phyloP scores from a whole-genome alignment of 2,113 vertebrate genomes.

The Rhadina sibilatrix region DNA sequence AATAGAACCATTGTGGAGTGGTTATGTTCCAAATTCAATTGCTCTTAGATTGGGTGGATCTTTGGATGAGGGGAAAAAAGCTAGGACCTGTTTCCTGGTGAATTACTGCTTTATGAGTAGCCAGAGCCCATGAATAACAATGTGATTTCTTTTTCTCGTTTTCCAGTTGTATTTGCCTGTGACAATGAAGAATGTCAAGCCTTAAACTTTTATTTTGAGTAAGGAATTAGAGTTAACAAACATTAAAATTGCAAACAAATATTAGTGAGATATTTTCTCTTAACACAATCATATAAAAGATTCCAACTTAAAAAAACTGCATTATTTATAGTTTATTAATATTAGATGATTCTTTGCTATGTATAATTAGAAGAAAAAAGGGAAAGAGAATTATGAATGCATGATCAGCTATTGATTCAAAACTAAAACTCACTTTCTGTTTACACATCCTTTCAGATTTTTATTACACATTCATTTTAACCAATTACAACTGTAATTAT shows the following conservation, averaged over 20 bases:
- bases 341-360: slow-evolving; percentile 38
- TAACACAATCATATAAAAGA: not conserved
- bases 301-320: slow-evolving; percentile 1
- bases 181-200: not conserved
- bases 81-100: not conserved
- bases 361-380: slow-evolving; percentile 39
- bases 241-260: slow-evolving; percentile 46
- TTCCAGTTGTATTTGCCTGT: not conserved
- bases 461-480: slow-evolving; percentile 37
- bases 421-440: slow-evolving; percentile 36
- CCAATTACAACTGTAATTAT: slow-evolving; percentile 45
- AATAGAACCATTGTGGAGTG: rapidly evolving
- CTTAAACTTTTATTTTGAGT: not conserved
- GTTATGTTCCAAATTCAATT: rapidly evolving
- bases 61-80: not conserved
- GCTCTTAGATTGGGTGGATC: rapidly evolving
- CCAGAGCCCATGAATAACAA: not conserved
- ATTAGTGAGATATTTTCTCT: slow-evolving; percentile 13
- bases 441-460: slow-evolving; percentile 27
- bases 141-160: not conserved
- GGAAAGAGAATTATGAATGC: slow-evolving; percentile 1
- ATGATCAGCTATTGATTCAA: slow-evolving; percentile 31
- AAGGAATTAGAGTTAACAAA: not conserved
- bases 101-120: not conserved
- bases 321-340: slow-evolving; percentile 52